phyloP scores from a whole-genome alignment of 2,113 vertebrate genomes.

The Chloropsis hardwickii region DNA sequence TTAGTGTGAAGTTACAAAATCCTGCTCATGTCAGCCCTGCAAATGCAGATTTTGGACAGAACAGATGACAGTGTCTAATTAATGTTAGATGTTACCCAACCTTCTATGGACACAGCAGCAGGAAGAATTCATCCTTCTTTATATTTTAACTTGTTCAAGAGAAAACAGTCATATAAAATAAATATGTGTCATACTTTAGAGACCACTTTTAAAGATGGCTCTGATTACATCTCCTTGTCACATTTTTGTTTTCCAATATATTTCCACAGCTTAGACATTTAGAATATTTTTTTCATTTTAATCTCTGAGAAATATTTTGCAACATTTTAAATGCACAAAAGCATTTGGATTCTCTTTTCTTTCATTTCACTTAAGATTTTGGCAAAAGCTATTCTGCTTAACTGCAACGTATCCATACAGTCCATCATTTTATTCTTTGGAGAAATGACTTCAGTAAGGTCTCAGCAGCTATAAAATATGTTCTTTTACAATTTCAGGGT shows the following conservation, averaged over 20 bases:
- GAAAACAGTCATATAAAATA: neutral
- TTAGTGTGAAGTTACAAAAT: neutral
- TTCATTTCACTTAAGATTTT: neutral
- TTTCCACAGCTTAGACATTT: neutral
- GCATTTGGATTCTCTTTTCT: neutral
- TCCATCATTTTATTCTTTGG: neutral
- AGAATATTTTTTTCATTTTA: neutral
- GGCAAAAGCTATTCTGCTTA: neutral
- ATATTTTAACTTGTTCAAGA: neutral
- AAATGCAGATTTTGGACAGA: neutral
- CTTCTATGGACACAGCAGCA: neutral
- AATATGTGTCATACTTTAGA: neutral
- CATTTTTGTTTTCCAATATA: neutral
- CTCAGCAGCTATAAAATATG: neutral
- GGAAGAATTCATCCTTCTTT: neutral
- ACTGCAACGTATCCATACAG: neutral
- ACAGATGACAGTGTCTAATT: neutral
- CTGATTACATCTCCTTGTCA: neutral
- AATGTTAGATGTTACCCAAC: neutral
- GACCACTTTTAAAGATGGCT: neutral
- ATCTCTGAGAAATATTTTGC: neutral
- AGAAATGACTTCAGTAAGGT: neutral
- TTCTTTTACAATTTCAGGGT: neutral
- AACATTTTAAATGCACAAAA: neutral
- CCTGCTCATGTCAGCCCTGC: neutral